A percentile compares a stretch with the other conserved stretches of the same genome.
phyloP scores from a whole-genome alignment of 1,140 invertebrate species.

The Drosophila aff. region DNA sequence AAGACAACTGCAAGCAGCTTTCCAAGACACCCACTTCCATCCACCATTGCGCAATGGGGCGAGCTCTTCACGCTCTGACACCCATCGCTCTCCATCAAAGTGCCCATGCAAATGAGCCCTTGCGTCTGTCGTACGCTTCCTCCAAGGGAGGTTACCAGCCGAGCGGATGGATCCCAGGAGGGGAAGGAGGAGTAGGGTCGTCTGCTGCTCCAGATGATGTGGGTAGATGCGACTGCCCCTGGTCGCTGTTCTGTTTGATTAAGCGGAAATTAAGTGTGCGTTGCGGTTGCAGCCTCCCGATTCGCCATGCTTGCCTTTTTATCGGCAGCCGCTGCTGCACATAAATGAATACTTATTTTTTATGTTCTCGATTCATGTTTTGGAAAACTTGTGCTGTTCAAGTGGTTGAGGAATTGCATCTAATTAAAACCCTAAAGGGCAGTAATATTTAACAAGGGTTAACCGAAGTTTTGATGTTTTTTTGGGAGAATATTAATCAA shows the following conservation, averaged over 20 bases:
- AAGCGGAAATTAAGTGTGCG: conserved; percentile 79
- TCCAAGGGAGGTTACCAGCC: background rate
- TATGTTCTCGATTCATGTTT: conserved; percentile 42
- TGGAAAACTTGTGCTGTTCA: conserved; percentile 1
- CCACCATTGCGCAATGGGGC: conserved; percentile 52
- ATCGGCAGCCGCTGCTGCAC: conserved; percentile 27
- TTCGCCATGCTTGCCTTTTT: conserved; percentile 68
- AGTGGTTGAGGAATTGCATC: background rate
- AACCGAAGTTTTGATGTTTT: background rate
- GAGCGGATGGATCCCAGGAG: conserved; percentile 9
- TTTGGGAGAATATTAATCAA: background rate
- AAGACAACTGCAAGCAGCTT: conserved; percentile 24
- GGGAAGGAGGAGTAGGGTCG: conserved; percentile 14
- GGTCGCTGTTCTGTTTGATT: conserved; percentile 71
- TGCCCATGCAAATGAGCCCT: conserved; percentile 81
- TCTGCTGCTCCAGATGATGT: conserved; percentile 67
- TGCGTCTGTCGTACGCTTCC: conserved; percentile 56
- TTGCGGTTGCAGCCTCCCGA: conserved; percentile 52
- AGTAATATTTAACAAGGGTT: conserved; percentile 7
- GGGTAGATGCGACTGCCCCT: conserved; percentile 45
- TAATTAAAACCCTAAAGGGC: conserved; percentile 1
- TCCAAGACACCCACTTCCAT: conserved; percentile 18
- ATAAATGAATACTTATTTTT: conserved; percentile 35
- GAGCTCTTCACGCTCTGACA: conserved; percentile 67
- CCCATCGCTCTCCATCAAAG: conserved; percentile 72